Evolutionary conservation across 2,113 vertebrate species (phyloP).

Genomic region (Brachyhypopomus occidentalis): DNA sequence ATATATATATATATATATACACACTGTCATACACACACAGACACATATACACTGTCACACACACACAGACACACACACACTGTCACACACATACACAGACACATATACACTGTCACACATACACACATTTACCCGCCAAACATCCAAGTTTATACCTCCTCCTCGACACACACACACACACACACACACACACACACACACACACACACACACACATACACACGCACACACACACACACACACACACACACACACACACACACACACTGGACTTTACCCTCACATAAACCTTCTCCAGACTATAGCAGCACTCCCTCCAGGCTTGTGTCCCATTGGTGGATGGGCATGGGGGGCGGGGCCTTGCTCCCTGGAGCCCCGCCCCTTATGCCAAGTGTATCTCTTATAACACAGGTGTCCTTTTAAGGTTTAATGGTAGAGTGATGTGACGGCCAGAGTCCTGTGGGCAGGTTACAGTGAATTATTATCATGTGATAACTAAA

Average conservation of each 20-base stretch:
- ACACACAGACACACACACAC: constrained; percentile 35
- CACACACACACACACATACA: not conserved
- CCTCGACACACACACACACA: constrained; percentile 31
- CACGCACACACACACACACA: constrained; percentile 2
- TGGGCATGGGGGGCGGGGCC: not conserved
- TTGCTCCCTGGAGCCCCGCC: not conserved
- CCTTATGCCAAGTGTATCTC: too few relatives aligned
- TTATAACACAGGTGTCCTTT: too few relatives aligned
- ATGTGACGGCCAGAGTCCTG: too few relatives aligned
- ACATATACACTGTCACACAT: constrained; percentile 39
- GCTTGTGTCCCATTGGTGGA: not conserved
- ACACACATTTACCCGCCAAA: constrained; percentile 49
- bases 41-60: too few relatives aligned
- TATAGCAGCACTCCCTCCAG: not conserved
- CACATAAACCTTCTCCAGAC: not conserved
- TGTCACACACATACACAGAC: constrained; percentile 37
- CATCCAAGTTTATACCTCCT: constrained; percentile 50
- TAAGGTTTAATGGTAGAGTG: too few relatives aligned
- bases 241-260: constrained; percentile 13
- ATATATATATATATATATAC: too few relatives aligned
- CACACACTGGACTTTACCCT: not conserved
- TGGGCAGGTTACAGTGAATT: too few relatives aligned
- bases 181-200: constrained; percentile 9
- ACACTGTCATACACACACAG: too few relatives aligned
- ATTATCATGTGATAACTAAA: too few relatives aligned